Base-by-base conservation (phyloP, 2,888 invertebrate species). In the Thera britannica region DNA sequence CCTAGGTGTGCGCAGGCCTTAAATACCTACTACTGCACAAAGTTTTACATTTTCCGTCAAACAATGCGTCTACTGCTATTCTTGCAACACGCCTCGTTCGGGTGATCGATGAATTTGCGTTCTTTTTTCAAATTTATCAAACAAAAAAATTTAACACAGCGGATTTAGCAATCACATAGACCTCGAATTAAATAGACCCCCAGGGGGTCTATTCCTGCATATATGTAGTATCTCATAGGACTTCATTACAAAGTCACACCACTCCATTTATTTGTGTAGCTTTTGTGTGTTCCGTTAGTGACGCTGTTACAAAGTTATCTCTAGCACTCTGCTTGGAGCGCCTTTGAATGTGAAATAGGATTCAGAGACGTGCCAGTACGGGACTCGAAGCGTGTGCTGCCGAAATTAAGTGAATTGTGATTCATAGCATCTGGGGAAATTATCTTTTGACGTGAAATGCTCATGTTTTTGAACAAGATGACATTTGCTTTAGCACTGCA, bases 291-390 rank as follows among this genome's bases (percentile, higher is more conserved):
- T 75, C 76, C 77, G 83, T 77, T 79, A 80, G 79, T 71, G 77
- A 80, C 77, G 76, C 62, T 51, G 49, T 77, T 79, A 83, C 81
- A 84, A 83, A 85, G 83, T 84, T 85, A 85, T 85, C 84, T 83
- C 73, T 74, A 77, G 77, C 80, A 80, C 76, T 82, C 81, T 71
- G 76, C 76, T 75, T 74, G 71, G 76, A 68, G 65, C 75, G 75
- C 78, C 74, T 80, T 80, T 80, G 79, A 78, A 82, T 81, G 77
- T 73, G 73, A 72, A 79, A 78, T 79, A 77, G 74, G 74, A 74
- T 76, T 76, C 79, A 65, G 63, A 62, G 54, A 71, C 65, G 65
- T 73, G 65, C 67, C 54, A 66, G 58, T 67, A 36, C 67, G 60
- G 51, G 52, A 44, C 35, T 8, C 8, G 46, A 46, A 62, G 60